Evolutionary conservation across 2,888 invertebrate genomes (phyloP), one percentile per base, ranked within the genome.

Genomic region (Tipula lateralis): DNA sequence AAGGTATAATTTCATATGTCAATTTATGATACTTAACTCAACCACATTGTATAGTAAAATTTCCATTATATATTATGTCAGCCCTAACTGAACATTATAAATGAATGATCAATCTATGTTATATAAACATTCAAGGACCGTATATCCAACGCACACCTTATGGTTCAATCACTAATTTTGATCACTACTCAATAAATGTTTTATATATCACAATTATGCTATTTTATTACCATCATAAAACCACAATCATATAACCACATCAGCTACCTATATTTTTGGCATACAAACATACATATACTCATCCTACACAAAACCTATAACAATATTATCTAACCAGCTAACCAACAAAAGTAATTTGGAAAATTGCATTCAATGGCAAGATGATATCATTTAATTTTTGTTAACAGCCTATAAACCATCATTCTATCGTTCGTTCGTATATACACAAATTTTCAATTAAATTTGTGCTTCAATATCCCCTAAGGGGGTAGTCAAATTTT

Each of bases 291-390:
- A n/a, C 4, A 39, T 13, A 39, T 13, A 36, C 36, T 36, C 9
- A 19, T 16, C 44, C 44, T 16, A 44, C 44, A 66, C 66, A 19
- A 24, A 66, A 66, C n/a, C 16, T 44, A 44, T 44, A 39, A 39
- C 39, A 39, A 39, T 39, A 39, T 39, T 13, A 39, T 39, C 39
- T 39, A 39, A 39, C 9, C 13, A 13, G 13, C 39, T 7, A n/a
- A 39, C 39, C 39, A 39, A 39, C 9, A 39, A 39, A 39, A 39
- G 3, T 24, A 24, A 24, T 66, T 66, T 66, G 1, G 66, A 66
- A 66, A 66, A 66, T 66, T 66, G 66, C 66, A 66, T 66, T 66
- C 66, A 66, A 24, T 66, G 66, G 66, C 66, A 66, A 66, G 66
- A 66, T 66, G 66, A 66, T 66, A 66, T 66, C 66, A 66, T 66